phyloP scores from a whole-genome alignment of 2,113 vertebrate genomes.

The Globicephala melas region DNA sequence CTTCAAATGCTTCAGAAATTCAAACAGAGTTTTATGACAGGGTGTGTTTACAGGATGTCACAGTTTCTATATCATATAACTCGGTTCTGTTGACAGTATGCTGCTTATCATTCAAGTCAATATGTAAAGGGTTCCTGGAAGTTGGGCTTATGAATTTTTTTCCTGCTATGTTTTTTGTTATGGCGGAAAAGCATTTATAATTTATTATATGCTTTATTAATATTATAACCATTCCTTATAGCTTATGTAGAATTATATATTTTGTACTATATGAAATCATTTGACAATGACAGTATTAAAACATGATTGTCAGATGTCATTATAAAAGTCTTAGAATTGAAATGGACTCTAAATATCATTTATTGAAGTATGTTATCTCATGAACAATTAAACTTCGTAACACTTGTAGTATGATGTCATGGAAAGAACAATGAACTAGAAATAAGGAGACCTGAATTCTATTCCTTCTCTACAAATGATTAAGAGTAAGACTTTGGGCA shows the following conservation, averaged over 20 bases:
- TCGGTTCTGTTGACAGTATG: not conserved
- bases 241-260: not conserved
- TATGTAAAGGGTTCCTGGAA: not conserved
- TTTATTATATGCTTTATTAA: not conserved
- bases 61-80: not conserved
- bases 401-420: rapidly evolving
- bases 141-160: not conserved
- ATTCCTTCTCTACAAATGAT: not conserved
- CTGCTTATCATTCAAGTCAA: not conserved
- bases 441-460: not conserved
- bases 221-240: not conserved
- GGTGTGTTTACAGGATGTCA: not conserved
- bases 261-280: not conserved
- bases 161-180: not conserved
- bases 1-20: not conserved
- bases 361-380: not conserved
- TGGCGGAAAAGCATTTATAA: not conserved
- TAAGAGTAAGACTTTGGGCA: not conserved
- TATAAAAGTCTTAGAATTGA: not conserved
- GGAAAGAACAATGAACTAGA: not conserved
- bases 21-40: not conserved
- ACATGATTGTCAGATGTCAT: not conserved
- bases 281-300: not conserved
- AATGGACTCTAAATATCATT: not conserved
- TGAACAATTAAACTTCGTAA: not conserved